Evolutionary conservation across 64 coral and sea anemone genomes (phyloP).

Genomic region (Pocillopora damicornis): DNA sequence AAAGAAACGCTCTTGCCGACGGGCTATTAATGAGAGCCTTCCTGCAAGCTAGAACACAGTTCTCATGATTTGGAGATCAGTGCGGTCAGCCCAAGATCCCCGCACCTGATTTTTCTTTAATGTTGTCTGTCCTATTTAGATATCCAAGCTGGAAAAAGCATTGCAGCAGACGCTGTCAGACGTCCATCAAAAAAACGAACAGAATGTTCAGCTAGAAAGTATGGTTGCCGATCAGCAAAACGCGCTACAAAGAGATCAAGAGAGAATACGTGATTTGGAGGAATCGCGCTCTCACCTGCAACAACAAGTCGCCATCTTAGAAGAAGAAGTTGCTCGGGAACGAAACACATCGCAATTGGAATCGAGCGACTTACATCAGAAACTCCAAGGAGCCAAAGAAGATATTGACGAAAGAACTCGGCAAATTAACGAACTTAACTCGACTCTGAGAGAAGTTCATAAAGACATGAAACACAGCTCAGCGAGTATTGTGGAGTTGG

Average conservation of each 20-base stretch:
- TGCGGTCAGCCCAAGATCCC: too few relatives aligned
- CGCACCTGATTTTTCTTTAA: background rate
- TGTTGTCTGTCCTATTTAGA: constrained; percentile 41
- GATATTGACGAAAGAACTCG: constrained; percentile 82
- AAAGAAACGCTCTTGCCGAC: too few relatives aligned
- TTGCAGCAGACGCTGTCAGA: constrained; percentile 61
- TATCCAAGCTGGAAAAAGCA: constrained; percentile 68
- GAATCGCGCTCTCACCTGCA: constrained; percentile 68
- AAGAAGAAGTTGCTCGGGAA: constrained; percentile 84
- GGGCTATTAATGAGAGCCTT: too few relatives aligned
- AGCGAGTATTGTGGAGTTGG: constrained; percentile 81
- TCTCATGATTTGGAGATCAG: too few relatives aligned
- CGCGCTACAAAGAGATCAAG: constrained; percentile 59
- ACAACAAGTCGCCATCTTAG: constrained; percentile 75
- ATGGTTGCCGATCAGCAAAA: constrained; percentile 76
- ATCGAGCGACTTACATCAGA: constrained; percentile 63
- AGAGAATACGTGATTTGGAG: constrained; percentile 63
- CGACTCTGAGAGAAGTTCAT: constrained; percentile 84
- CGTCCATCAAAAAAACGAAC: constrained; percentile 57
- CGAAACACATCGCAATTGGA: constrained; percentile 66
- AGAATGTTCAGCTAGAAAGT: constrained; percentile 64
- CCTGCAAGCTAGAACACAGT: too few relatives aligned
- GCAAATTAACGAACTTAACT: constrained; percentile 83
- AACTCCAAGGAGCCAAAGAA: constrained; percentile 57
- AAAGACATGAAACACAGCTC: constrained; percentile 95